Evolutionary conservation across 2,888 invertebrate genomes (phyloP), one percentile per base, ranked within the genome.

Genomic region (Sicus ferrugineus): DNA sequence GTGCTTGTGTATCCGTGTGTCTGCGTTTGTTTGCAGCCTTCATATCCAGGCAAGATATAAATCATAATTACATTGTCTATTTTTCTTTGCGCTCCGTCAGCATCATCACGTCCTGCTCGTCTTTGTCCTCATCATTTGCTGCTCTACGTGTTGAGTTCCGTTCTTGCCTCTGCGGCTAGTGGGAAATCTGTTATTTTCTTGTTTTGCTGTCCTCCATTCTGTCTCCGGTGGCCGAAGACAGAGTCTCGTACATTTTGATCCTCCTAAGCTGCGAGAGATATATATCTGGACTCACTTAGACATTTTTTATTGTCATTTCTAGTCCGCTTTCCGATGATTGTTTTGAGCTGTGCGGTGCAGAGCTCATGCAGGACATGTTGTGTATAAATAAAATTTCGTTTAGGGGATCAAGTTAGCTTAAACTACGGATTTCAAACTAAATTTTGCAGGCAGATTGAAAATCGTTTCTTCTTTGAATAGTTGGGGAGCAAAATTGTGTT

Each of bases 11-110:
- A 31, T 31, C 1, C n/a, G 30, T 58, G 19, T 7, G 7, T 58
- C 30, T 28, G 34, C 23, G 38, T 38, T 14, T 59, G 59, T 3
- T 34, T 9, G 42, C 2, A 11, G 19, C 23, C 21, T n/a, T 61
- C 61, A 56, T 56, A 56, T 30, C 30, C 30, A 23, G 34, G 61
- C 42, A 34, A 61, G 42, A 61, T 30, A 56, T 61, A 61, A 61
- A 61, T 61, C 61, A 61, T 61, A 61, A 61, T 61, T 38, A 61
- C 23, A 34, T 61, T 42, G 30, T 56, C 56, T 16, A 54, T 23
- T 23, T 54, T 54, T 2, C 30, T 56, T 23, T 26, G 14, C 30
- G 28, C 56, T 30, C n/a, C 42, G 16, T 30, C 30, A 56, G 30
- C 30, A 56, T 30, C 56, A 30, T 56, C 56, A 56, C 30, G 56